Percentiles rank a stretch among this genome's conserved stretches.
Conservation (phyloP, 1,140 invertebrate species). For the Apis mellifera region DNA sequence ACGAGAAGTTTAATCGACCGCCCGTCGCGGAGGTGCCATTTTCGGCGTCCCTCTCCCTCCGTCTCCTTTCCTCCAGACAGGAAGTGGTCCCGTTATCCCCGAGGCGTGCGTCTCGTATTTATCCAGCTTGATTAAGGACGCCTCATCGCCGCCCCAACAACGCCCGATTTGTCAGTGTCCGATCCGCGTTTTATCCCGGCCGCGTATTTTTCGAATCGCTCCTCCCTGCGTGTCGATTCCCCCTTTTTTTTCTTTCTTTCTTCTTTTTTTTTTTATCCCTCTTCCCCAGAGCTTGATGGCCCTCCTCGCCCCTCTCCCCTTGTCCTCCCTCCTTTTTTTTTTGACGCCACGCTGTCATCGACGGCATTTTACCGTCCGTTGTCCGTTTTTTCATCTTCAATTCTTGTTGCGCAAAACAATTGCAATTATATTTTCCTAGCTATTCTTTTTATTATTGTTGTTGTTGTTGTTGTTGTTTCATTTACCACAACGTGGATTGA, state of each 20-base stretch:
- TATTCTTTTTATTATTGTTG: too few species aligned
- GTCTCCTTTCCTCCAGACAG: background rate
- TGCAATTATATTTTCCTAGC: too few species aligned
- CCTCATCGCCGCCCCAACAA: slow-evolving; percentile 44
- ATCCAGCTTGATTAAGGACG: slow-evolving; percentile 58
- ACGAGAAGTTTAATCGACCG: background rate
- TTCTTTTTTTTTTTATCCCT: background rate
- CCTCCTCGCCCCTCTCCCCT: rapidly evolving
- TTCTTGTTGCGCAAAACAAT: too few species aligned
- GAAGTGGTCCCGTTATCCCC: slow-evolving; percentile 56
- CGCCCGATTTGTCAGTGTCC: slow-evolving; percentile 48
- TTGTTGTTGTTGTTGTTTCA: too few species aligned
- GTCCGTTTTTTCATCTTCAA: too few species aligned
- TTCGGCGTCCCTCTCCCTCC: background rate
- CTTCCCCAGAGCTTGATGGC: background rate
- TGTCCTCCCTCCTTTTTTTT: too few species aligned
- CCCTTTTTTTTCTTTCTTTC: background rate
- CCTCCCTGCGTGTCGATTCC: background rate
- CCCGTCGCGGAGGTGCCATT: background rate
- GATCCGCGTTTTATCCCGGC: slow-evolving; percentile 20
- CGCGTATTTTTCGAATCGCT: slow-evolving; percentile 12
- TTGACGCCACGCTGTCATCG: background rate
- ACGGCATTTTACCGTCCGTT: too few species aligned
- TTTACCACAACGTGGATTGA: too few species aligned
- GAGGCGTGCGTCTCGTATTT: slow-evolving; percentile 20